These are phyloP conservation scores for Protonemura montana DNA, from an alignment of 2,888 invertebrate genomes.

Conservation along the genomic window DNA sequence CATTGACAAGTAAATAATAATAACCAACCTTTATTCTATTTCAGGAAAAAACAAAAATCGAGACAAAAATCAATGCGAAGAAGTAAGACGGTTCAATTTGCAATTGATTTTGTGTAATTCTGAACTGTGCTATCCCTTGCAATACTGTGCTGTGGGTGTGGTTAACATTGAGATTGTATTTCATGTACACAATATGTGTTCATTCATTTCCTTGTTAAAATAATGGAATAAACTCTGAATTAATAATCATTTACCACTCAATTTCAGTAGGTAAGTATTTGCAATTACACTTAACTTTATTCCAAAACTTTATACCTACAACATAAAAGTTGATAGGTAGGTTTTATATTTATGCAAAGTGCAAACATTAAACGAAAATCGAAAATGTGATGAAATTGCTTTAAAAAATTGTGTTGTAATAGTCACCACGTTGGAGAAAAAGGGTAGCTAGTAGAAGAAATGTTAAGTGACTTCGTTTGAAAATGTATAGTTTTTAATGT, in stretches of 20 bases:
- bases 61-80: slow-evolving; percentile 45
- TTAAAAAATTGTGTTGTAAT: too few relatives aligned
- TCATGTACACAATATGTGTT: background rate
- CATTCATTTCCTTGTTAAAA: background rate
- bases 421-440: too few relatives aligned
- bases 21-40: slow-evolving; percentile 35
- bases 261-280: too few relatives aligned
- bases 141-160: too few relatives aligned
- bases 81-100: slow-evolving; percentile 43
- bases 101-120: slow-evolving; percentile 34
- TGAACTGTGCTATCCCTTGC: background rate
- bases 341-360: too few relatives aligned
- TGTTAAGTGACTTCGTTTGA: background rate
- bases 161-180: background rate
- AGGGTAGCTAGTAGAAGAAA: too few relatives aligned
- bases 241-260: background rate
- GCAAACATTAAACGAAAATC: too few relatives aligned
- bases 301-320: too few relatives aligned
- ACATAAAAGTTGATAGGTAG: too few relatives aligned
- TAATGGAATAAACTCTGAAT: background rate
- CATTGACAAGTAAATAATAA: background rate
- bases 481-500: background rate
- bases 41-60: slow-evolving; percentile 46
- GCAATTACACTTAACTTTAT: too few relatives aligned
- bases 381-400: too few relatives aligned